These are phyloP conservation scores for Amphiduros pacificus DNA, from an alignment of 2,888 invertebrate genomes.

Conservation along the genomic window DNA sequence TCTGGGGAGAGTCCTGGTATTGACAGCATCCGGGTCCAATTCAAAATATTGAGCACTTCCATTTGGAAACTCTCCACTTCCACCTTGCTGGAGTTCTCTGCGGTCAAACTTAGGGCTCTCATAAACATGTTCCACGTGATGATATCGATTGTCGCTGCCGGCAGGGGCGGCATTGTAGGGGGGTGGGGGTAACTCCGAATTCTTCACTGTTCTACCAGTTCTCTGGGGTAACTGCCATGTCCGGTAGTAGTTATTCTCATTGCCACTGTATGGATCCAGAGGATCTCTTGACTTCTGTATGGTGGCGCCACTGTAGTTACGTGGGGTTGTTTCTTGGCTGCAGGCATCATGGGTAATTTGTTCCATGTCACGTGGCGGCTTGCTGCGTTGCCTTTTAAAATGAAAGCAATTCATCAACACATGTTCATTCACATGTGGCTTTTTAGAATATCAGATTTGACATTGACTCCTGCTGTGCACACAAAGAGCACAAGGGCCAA, in stretches of 20 bases:
- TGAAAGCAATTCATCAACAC: too few relatives aligned
- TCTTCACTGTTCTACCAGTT: not conserved
- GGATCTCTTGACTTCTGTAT: conserved; percentile 5
- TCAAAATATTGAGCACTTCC: too few relatives aligned
- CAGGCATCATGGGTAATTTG: too few relatives aligned
- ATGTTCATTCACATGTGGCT: too few relatives aligned
- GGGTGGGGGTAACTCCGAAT: conserved; percentile 7
- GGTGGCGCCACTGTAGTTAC: not conserved
- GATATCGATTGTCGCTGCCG: conserved; percentile 9
- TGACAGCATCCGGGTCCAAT: conserved; percentile 23
- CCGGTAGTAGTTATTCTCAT: conserved; percentile 35
- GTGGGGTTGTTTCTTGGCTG: too few relatives aligned
- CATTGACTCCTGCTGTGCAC: too few relatives aligned
- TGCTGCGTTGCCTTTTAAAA: too few relatives aligned
- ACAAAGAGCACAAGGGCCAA: too few relatives aligned
- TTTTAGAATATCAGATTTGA: too few relatives aligned
- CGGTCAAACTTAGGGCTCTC: conserved; percentile 35
- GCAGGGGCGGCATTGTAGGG: conserved; percentile 7
- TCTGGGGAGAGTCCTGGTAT: not conserved
- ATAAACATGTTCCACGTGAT: conserved; percentile 34
- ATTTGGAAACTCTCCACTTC: too few relatives aligned
- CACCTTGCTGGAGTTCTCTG: conserved; percentile 14
- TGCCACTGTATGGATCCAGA: conserved; percentile 15
- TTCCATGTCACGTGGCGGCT: too few relatives aligned
- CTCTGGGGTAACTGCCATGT: conserved; percentile 33